These are phyloP conservation scores for Tetrax tetrax DNA, from an alignment of 2,113 vertebrate species.

Conservation along the genomic window DNA sequence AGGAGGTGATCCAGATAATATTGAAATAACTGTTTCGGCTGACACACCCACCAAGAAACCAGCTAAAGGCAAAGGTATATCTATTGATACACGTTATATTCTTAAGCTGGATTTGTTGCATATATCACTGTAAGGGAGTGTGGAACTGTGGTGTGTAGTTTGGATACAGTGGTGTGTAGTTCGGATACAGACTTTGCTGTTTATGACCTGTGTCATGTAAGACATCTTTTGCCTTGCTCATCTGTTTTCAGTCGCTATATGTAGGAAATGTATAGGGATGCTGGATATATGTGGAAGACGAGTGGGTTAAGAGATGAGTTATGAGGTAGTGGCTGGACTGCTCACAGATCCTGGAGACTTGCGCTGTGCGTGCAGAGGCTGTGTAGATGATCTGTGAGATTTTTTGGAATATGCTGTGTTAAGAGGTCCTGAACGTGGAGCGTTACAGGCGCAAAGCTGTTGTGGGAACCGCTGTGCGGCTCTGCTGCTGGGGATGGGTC, in stretches of 20 bases:
- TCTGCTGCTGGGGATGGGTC: not conserved
- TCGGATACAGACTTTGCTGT: not conserved
- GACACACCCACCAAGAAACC: slow-evolving; percentile 87
- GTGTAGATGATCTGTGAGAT: not conserved
- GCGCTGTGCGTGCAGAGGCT: not conserved
- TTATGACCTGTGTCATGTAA: not conserved
- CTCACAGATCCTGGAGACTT: not conserved
- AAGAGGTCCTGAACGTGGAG: not conserved
- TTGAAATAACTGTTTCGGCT: slow-evolving; percentile 81
- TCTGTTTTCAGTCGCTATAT: not conserved
- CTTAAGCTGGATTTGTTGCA: not conserved
- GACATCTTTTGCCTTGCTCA: not conserved
- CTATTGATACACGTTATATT: not conserved
- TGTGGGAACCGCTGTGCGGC: not conserved
- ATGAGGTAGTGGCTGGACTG: not conserved
- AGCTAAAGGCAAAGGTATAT: slow-evolving; percentile 90
- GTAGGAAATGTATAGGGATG: not conserved
- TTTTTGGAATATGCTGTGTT: not conserved
- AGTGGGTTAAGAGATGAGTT: not conserved
- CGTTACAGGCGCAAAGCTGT: not conserved
- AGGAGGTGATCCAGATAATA: slow-evolving; percentile 92
- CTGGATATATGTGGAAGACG: not conserved
- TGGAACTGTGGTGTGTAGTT: not conserved
- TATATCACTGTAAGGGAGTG: not conserved
- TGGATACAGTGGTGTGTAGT: not conserved